phyloP scores from a whole-genome alignment of 2,888 invertebrate genomes.

The Thumatha senex region DNA sequence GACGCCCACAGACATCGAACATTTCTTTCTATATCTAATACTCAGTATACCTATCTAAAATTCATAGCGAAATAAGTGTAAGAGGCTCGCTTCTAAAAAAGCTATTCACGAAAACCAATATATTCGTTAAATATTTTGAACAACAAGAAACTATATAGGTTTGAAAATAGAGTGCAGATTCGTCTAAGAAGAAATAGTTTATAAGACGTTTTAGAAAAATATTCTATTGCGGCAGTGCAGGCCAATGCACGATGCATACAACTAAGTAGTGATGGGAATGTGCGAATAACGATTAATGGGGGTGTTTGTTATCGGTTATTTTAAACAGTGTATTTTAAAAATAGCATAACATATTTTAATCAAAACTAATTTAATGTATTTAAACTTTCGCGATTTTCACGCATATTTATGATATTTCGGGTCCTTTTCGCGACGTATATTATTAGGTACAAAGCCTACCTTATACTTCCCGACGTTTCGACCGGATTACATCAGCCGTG shows the following conservation, averaged over 20 bases:
- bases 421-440: too few relatives aligned
- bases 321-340: neutral
- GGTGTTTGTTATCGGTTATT: constrained; percentile 25
- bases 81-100: constrained; percentile 79
- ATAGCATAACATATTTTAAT: too few relatives aligned
- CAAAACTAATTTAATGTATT: too few relatives aligned
- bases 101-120: constrained; percentile 19
- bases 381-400: too few relatives aligned
- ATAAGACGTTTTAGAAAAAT: constrained; percentile 46
- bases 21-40: constrained; percentile 80
- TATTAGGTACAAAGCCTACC: too few relatives aligned
- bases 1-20: constrained; percentile 69
- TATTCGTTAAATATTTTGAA: neutral
- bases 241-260: constrained; percentile 84
- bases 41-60: constrained; percentile 76
- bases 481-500: too few relatives aligned
- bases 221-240: constrained; percentile 68
- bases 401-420: too few relatives aligned
- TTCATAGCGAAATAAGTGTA: constrained; percentile 82
- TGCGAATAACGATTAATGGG: constrained; percentile 36
- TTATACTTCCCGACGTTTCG: too few relatives aligned
- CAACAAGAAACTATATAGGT: constrained; percentile 12
- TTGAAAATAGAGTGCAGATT: constrained; percentile 23
- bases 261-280: constrained; percentile 75
- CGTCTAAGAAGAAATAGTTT: constrained; percentile 9